Evolutionary conservation across 2,797 vertebrate genomes (phyloP).

Genomic region (Parotocinclus haroldoi): DNA sequence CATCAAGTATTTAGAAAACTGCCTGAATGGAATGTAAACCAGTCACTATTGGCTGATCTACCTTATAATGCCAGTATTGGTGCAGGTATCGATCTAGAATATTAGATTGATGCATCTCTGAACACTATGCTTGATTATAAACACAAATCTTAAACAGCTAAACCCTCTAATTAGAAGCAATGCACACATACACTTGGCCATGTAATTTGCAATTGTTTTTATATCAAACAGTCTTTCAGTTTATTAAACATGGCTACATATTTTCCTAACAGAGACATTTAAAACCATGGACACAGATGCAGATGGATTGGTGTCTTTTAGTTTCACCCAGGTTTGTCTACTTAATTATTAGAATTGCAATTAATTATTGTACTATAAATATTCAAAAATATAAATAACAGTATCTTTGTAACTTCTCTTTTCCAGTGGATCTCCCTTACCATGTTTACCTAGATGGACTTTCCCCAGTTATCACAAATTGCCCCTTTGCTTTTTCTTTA

Average conservation of each 20-base stretch:
- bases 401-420: slow-evolving; percentile 2
- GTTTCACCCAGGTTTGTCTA: slow-evolving; percentile 69
- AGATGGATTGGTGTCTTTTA: slow-evolving; percentile 72
- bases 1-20: too few species aligned
- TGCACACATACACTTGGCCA: too few species aligned
- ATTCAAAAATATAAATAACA: background rate
- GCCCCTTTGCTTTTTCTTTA: background rate
- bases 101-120: too few species aligned
- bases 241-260: background rate
- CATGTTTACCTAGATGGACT: slow-evolving; percentile 71
- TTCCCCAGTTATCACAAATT: background rate
- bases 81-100: too few species aligned
- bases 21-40: too few species aligned
- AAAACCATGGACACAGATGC: slow-evolving; percentile 71
- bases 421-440: slow-evolving; percentile 78
- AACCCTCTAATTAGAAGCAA: too few species aligned
- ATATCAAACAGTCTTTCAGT: too few species aligned
- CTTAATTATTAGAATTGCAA: background rate
- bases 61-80: too few species aligned
- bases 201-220: too few species aligned
- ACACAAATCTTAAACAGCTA: too few species aligned
- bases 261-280: slow-evolving; percentile 68
- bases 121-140: too few species aligned
- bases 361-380: background rate
- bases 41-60: too few species aligned